Base-by-base conservation (phyloP, 2,888 invertebrate genomes). In the Drosophila vallismaia region DNA sequence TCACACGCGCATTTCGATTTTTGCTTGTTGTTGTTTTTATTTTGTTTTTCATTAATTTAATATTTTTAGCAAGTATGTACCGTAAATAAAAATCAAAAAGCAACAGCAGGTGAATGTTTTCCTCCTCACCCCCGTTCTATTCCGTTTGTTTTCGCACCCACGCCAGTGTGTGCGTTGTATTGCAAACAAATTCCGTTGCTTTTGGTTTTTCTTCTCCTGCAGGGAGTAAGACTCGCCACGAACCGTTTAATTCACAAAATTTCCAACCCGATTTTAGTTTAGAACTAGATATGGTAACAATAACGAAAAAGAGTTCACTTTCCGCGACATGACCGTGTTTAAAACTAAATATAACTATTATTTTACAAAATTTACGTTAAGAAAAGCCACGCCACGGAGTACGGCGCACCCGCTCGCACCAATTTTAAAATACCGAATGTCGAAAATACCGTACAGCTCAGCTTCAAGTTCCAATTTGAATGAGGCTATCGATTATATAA, bases 1-100 rank as follows among this genome's bases (percentile, higher is more conserved):
- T 79, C 72, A 76, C 82, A 80, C 80, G 86, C 80, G 79, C 77
- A 72, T 77, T 77, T 78, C 79, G 76, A 78, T 81, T 84, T 79
- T 77, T 57, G 58, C 55, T 75, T 83, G 78, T 79, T 82, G 74
- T 84, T 80, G 54, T 79, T 76, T 36, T 80, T 79, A 53, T 67
- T 54, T 52, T 40, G 53, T 19, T 33, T 66, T 62, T 73, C 62
- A 49, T 85, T 79, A 72, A 76, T 82, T 74, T 53, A 79, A 74
- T 79, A 82, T 79, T 81, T 58, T 49, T 54, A 42, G 40, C 64
- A 10, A 72, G 70, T 74, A 79, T 51, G 57, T 48, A 68, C 40
- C 55, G 42, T 9, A 42, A 42, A 9, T 42, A 42, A 19, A 19
- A 42, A 42, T 42, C 19, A 14, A 42, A 19, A 42, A 19, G 4